These are phyloP conservation scores for Macrotus californicus DNA, from an alignment of 2,113 vertebrate species.

Conservation along the genomic window DNA sequence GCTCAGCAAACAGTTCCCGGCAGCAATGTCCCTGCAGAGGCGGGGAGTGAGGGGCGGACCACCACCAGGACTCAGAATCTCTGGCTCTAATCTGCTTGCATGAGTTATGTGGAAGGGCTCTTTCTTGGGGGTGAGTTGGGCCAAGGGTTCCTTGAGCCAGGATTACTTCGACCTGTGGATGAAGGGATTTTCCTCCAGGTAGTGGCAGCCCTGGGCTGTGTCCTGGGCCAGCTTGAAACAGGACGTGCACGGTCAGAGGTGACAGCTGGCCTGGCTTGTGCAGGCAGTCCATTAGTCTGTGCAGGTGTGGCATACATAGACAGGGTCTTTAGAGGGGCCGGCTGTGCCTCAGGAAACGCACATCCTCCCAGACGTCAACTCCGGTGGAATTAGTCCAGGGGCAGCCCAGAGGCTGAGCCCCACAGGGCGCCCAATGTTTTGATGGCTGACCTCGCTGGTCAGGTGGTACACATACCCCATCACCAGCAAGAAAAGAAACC, in stretches of 20 bases:
- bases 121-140: not conserved
- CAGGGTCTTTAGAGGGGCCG: constrained; percentile 25
- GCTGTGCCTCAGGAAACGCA: constrained; percentile 92
- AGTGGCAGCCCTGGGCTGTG: constrained; percentile 91
- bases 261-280: constrained; percentile 83
- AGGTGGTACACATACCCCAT: constrained; percentile 48
- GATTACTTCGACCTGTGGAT: constrained; percentile 86
- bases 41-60: not conserved
- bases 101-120: not conserved
- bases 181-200: constrained; percentile 95
- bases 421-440: constrained; percentile 89
- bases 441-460: constrained; percentile 90
- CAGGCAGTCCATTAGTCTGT: not conserved
- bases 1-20: constrained; percentile 92
- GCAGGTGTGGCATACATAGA: not conserved
- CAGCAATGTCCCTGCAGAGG: constrained; percentile 88
- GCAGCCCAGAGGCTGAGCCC: constrained; percentile 90
- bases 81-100: not conserved
- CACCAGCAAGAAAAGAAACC: not conserved
- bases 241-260: constrained; percentile 86
- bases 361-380: constrained; percentile 95
- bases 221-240: constrained; percentile 86
- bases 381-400: constrained; percentile 91
- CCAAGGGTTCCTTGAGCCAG: not conserved
- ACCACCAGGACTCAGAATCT: not conserved